Percentiles rank a stretch among this genome's conserved stretches.
Evolutionary conservation across 1,140 invertebrate species (phyloP).

Genomic region (Venustaconcha ellipsiformis): DNA sequence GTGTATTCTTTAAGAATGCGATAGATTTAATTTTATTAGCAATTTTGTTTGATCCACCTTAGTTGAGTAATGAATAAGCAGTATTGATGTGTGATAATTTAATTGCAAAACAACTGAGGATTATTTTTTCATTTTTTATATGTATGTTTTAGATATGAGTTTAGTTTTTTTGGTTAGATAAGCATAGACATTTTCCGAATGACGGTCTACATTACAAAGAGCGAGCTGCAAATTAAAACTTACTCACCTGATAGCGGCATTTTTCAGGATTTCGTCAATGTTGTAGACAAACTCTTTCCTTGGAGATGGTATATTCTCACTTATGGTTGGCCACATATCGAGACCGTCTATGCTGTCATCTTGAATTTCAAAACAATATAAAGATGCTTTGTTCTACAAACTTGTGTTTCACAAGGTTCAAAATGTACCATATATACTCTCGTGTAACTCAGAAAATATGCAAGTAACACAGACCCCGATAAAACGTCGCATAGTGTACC

Average conservation of each 20-base stretch:
- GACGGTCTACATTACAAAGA: too few species aligned
- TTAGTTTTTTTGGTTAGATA: too few species aligned
- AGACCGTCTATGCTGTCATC: conserved; percentile 38
- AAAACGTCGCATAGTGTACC: neutral
- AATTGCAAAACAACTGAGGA: too few species aligned
- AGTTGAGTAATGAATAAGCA: too few species aligned
- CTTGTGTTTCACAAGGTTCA: neutral
- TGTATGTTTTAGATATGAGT: too few species aligned
- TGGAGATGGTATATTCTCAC: conserved; percentile 7
- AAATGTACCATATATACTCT: neutral
- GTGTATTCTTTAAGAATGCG: too few species aligned
- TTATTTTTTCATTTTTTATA: too few species aligned
- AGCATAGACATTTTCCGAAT: too few species aligned
- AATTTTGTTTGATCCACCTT: too few species aligned
- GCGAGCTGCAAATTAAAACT: neutral
- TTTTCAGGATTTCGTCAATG: conserved; percentile 38
- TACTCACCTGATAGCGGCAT: conserved; percentile 54
- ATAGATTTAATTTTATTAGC: too few species aligned
- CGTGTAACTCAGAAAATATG: neutral
- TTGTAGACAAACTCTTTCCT: conserved; percentile 46
- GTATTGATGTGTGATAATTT: too few species aligned
- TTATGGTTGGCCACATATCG: conserved; percentile 32
- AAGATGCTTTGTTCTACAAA: neutral
- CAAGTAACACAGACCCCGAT: neutral
- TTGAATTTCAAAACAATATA: neutral